Evolutionary conservation across 2,797 vertebrate genomes (phyloP).

Genomic region (Masticophis lateralis): DNA sequence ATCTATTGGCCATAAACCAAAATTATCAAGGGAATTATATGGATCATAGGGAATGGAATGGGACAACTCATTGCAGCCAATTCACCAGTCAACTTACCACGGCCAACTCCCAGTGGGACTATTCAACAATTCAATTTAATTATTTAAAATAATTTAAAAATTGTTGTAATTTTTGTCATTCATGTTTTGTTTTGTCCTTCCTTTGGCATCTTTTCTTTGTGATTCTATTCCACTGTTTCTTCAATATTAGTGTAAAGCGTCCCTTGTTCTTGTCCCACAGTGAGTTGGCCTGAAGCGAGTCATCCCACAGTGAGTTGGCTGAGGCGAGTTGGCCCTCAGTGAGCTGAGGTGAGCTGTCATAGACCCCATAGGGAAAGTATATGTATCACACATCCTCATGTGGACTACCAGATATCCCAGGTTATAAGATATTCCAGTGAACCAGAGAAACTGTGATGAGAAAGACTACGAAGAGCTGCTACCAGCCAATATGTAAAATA

Average conservation of each 20-base stretch:
- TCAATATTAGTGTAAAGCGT: neutral
- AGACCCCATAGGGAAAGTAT: neutral
- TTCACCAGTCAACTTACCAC: neutral
- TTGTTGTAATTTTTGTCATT: neutral
- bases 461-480: neutral
- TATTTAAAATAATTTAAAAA: neutral
- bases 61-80: neutral
- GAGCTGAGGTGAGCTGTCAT: neutral
- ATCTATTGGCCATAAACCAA: neutral
- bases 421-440: neutral
- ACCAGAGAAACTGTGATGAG: neutral
- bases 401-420: neutral
- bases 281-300: rapidly evolving
- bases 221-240: neutral
- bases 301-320: neutral
- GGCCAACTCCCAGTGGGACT: neutral
- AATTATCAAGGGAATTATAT: neutral
- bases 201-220: neutral
- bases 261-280: rapidly evolving
- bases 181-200: neutral
- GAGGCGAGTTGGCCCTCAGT: neutral
- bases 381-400: too few relatives aligned
- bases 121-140: neutral
- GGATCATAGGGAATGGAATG: neutral
- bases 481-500: neutral